Conservation (phyloP, 2,797 vertebrate genomes). For the Serranus cabrilla region DNA sequence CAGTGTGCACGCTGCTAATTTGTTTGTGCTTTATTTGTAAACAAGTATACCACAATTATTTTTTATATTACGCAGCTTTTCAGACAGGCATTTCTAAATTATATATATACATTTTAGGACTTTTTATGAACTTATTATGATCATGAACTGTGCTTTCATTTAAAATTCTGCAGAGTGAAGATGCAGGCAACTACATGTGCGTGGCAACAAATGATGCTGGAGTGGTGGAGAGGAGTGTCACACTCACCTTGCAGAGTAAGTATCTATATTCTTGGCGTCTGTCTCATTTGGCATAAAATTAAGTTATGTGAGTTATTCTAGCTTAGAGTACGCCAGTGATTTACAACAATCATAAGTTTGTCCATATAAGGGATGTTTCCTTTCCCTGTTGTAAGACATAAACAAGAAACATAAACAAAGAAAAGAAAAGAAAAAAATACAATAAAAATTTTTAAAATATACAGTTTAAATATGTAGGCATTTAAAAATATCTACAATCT, state of each 20-base stretch:
- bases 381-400: too few relatives aligned
- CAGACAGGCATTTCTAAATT: neutral
- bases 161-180: constrained; percentile 87
- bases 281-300: accelerated
- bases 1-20: too few relatives aligned
- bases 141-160: neutral
- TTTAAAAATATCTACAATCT: too few relatives aligned
- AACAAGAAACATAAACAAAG: too few relatives aligned
- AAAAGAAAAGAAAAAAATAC: too few relatives aligned
- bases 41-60: too few relatives aligned
- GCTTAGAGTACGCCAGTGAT: neutral
- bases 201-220: constrained; percentile 96
- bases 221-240: constrained; percentile 91
- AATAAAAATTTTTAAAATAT: too few relatives aligned
- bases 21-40: too few relatives aligned
- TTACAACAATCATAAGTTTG: too few relatives aligned
- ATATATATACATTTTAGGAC: neutral
- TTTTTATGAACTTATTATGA: neutral
- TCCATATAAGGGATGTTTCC: too few relatives aligned
- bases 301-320: neutral
- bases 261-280: neutral
- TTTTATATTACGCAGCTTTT: neutral
- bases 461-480: too few relatives aligned
- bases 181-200: constrained; percentile 94
- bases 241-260: constrained; percentile 93